Evolutionary conservation across 2,888 invertebrate genomes (phyloP).

Genomic region (Gibbula magus): DNA sequence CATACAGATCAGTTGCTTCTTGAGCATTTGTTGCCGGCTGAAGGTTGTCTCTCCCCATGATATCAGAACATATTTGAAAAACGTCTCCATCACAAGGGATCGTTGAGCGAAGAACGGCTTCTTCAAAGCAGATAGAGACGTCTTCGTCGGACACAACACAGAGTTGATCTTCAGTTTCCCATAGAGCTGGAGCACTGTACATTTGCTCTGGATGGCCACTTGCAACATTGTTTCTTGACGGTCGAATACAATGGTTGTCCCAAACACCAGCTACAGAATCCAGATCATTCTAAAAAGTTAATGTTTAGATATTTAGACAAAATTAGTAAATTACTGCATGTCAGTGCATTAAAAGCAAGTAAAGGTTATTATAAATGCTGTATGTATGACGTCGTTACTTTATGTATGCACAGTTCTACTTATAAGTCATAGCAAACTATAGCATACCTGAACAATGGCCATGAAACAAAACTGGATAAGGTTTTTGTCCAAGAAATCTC

Average conservation of each 20-base stretch:
- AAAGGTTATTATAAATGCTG: too few relatives aligned
- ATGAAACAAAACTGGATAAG: conserved; percentile 37
- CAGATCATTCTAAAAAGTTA: conserved; percentile 6
- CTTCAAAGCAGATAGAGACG: not conserved
- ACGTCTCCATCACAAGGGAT: conserved; percentile 11
- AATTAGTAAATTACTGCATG: too few relatives aligned
- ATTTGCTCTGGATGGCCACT: not conserved
- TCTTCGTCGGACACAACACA: not conserved
- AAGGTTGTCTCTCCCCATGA: not conserved
- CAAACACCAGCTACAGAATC: not conserved
- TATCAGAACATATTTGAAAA: not conserved
- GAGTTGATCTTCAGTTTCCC: not conserved
- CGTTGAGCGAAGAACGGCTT: not conserved
- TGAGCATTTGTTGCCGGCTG: not conserved
- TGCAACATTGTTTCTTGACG: not conserved
- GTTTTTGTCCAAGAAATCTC: conserved; percentile 31
- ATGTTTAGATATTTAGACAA: not conserved
- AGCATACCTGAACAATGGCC: conserved; percentile 34
- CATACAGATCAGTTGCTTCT: not conserved
- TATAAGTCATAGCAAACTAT: not conserved
- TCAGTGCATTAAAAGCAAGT: too few relatives aligned
- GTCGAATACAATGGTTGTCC: conserved; percentile 14
- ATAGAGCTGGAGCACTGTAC: conserved; percentile 8
- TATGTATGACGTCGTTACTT: too few relatives aligned
- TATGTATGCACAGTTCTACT: not conserved